Conservation (phyloP, 2,797 vertebrate genomes). For the Lerista edwardsae region DNA sequence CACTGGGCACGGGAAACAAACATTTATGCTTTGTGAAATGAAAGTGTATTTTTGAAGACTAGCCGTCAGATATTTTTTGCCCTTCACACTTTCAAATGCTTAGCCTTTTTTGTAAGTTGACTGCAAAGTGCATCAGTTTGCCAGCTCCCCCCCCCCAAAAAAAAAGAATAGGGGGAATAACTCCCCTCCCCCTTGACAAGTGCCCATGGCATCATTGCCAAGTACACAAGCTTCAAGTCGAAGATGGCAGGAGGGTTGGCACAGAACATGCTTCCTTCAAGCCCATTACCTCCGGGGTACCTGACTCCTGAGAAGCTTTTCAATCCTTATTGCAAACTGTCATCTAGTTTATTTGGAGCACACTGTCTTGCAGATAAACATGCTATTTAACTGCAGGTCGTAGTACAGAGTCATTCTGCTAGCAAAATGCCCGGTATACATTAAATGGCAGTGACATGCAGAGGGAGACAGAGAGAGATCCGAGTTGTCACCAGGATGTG, state of each 20-base stretch:
- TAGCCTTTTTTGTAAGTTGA: conserved; percentile 84
- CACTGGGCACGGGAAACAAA: conserved; percentile 79
- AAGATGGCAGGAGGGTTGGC: conserved; percentile 74
- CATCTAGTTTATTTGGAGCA: conserved; percentile 69
- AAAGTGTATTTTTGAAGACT: conserved; percentile 85
- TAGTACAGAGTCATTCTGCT: conserved; percentile 58
- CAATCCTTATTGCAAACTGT: conserved; percentile 68
- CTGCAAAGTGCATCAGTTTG: conserved; percentile 82
- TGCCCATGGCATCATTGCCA: conserved; percentile 76
- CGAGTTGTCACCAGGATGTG: conserved; percentile 56
- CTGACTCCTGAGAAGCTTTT: conserved; percentile 74
- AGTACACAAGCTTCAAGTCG: conserved; percentile 62
- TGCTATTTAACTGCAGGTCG: conserved; percentile 72
- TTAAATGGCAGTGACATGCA: conserved; percentile 62
- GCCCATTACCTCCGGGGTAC: conserved; percentile 73
- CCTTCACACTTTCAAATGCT: conserved; percentile 85
- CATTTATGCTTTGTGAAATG: conserved; percentile 85
- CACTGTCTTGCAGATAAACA: conserved; percentile 67
- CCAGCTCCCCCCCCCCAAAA: conserved; percentile 55
- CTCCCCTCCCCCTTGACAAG: conserved; percentile 64
- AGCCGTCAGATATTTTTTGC: conserved; percentile 85
- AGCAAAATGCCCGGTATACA: conserved; percentile 60
- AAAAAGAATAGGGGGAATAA: conserved; percentile 17
- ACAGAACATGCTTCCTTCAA: conserved; percentile 74
- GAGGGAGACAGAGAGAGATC: conserved; percentile 65